Evolutionary conservation across 2,888 invertebrate genomes (phyloP).

Genomic region (Timandra comae): DNA sequence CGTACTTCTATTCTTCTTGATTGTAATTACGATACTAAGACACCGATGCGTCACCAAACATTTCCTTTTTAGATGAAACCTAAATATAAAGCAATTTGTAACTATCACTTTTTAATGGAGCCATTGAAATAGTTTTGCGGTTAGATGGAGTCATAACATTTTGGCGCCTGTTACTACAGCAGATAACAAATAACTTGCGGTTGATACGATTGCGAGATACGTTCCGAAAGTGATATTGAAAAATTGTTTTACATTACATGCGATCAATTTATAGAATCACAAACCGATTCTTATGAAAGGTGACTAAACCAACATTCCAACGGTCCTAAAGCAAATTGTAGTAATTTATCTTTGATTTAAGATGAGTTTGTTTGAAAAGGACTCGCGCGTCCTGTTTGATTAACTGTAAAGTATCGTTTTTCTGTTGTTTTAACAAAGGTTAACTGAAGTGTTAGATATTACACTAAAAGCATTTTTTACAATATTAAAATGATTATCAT

Average conservation of each 20-base stretch:
- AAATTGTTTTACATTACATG: constrained; percentile 46
- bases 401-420: constrained; percentile 48
- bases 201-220: constrained; percentile 38
- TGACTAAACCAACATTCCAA: constrained; percentile 37
- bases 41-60: too few relatives aligned
- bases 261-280: constrained; percentile 38
- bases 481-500: too few relatives aligned
- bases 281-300: constrained; percentile 29
- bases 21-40: too few relatives aligned
- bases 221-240: constrained; percentile 39
- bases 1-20: constrained; percentile 5
- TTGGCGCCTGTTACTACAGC: constrained; percentile 49
- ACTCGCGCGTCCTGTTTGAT: constrained; percentile 37
- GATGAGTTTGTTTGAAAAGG: constrained; percentile 31
- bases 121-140: constrained; percentile 67
- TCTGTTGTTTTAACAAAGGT: constrained; percentile 22
- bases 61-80: too few relatives aligned
- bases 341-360: constrained; percentile 29
- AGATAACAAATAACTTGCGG: constrained; percentile 60
- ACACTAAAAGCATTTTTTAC: too few relatives aligned
- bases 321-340: constrained; percentile 23
- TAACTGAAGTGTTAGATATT: too few relatives aligned
- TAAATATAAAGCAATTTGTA: constrained; percentile 60
- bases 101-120: constrained; percentile 70
- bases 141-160: constrained; percentile 54